Conservation (phyloP, 2,888 invertebrate species). For the Caenorhabditis sp. region DNA sequence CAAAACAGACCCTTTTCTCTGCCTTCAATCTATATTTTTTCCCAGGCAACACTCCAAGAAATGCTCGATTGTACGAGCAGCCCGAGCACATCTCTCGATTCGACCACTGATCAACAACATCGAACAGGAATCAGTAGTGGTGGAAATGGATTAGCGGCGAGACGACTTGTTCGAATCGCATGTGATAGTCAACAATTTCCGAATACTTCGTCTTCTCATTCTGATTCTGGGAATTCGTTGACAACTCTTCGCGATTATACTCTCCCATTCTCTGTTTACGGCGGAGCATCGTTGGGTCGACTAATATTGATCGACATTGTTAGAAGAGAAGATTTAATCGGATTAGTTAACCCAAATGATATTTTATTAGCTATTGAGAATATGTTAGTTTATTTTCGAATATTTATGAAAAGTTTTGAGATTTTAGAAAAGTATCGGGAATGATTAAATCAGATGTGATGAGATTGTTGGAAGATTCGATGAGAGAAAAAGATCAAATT, state of each 20-base stretch:
- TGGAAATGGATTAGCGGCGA: slow-evolving; percentile 16
- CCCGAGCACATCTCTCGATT: slow-evolving; percentile 43
- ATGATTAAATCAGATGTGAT: slow-evolving; percentile 48
- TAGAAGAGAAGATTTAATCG: slow-evolving; percentile 44
- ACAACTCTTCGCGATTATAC: slow-evolving; percentile 9
- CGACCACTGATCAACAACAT: background rate
- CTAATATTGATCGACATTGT: slow-evolving; percentile 50
- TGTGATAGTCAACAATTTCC: slow-evolving; percentile 22
- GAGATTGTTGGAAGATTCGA: slow-evolving; percentile 40
- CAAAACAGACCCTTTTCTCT: background rate
- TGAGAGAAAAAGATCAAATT: slow-evolving; percentile 46
- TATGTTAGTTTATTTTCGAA: slow-evolving; percentile 30
- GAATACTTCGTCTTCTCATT: slow-evolving; percentile 33
- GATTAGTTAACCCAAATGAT: slow-evolving; percentile 49
- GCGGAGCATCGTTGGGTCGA: slow-evolving; percentile 45
- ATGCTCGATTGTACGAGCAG: slow-evolving; percentile 46
- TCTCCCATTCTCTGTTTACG: slow-evolving; percentile 35
- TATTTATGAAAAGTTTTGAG: background rate
- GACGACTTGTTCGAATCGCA: slow-evolving; percentile 30
- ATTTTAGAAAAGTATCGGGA: slow-evolving; percentile 49
- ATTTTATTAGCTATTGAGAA: slow-evolving; percentile 43
- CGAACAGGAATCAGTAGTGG: background rate
- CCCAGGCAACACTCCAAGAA: slow-evolving; percentile 42
- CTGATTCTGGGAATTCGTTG: slow-evolving; percentile 34
- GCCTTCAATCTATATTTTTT: background rate